Evolutionary conservation across 2,113 vertebrate species (phyloP).

Genomic region (Takifugu bimaculatus): DNA sequence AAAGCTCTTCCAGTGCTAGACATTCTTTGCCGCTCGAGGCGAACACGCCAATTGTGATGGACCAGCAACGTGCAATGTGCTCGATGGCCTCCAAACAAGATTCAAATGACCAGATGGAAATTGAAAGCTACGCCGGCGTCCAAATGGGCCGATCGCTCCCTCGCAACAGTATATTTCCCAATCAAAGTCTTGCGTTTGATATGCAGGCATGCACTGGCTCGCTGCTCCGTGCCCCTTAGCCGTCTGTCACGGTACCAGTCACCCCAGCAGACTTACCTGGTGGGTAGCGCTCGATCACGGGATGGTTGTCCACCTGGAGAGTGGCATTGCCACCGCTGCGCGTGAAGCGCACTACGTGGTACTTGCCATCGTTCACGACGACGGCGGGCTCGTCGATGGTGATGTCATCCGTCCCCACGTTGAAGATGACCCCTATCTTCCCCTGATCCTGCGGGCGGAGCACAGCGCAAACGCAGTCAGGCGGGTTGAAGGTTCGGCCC

Average conservation of each 20-base stretch:
- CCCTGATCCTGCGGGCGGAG: slow-evolving; percentile 81
- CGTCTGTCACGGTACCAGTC: slow-evolving; percentile 5
- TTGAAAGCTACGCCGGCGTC: slow-evolving; percentile 43
- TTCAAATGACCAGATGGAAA: slow-evolving; percentile 34
- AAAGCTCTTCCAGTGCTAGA: slow-evolving; percentile 39
- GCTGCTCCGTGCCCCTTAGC: slow-evolving; percentile 35
- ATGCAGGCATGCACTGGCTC: slow-evolving; percentile 40
- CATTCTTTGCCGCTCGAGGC: background rate
- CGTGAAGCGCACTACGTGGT: slow-evolving; percentile 95
- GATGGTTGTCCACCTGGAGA: slow-evolving; percentile 95
- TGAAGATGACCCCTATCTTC: slow-evolving; percentile 92
- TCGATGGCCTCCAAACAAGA: slow-evolving; percentile 34
- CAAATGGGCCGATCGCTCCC: slow-evolving; percentile 28
- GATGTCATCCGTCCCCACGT: slow-evolving; percentile 95
- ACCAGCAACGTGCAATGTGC: slow-evolving; percentile 42
- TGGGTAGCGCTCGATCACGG: slow-evolving; percentile 91
- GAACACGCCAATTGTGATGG: slow-evolving; percentile 2
- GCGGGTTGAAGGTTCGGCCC: background rate
- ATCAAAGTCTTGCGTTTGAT: slow-evolving; percentile 23
- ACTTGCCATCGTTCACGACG: slow-evolving; percentile 91
- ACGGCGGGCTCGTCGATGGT: slow-evolving; percentile 89
- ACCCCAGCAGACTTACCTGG: slow-evolving; percentile 78
- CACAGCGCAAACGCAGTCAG: background rate
- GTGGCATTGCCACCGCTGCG: slow-evolving; percentile 95
- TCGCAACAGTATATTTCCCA: slow-evolving; percentile 40